phyloP scores from a whole-genome alignment of 2,797 vertebrate genomes.

The Thalassophryne amazonica region DNA sequence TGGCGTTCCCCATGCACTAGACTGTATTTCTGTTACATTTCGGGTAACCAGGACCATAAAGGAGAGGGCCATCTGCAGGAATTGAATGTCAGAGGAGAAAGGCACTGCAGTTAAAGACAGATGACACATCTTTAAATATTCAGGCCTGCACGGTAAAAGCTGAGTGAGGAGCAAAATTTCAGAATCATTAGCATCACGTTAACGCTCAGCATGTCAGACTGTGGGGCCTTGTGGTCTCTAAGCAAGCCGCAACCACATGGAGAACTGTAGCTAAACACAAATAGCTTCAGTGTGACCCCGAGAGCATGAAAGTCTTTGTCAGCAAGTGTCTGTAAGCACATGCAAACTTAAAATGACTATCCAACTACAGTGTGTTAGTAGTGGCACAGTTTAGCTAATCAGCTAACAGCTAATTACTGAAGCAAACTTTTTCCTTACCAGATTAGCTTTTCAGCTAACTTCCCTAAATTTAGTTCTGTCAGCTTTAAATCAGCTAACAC shows the following conservation, averaged over 20 bases:
- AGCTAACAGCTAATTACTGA: too few species aligned
- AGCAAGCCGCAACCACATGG: neutral
- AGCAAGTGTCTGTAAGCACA: too few species aligned
- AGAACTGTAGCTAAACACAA: too few species aligned
- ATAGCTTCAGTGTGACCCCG: too few species aligned
- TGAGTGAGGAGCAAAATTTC: neutral
- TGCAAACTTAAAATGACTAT: too few species aligned
- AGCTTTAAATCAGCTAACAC: too few species aligned
- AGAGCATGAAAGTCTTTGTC: too few species aligned
- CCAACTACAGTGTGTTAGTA: too few species aligned
- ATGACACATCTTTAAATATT: neutral
- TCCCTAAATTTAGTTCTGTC: too few species aligned
- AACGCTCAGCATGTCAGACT: neutral
- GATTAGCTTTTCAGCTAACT: too few species aligned
- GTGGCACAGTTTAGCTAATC: too few species aligned
- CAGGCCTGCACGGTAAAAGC: neutral
- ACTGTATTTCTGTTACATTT: slow-evolving; percentile 31
- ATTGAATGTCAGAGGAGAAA: slow-evolving; percentile 8
- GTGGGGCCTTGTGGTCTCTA: neutral
- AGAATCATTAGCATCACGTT: neutral
- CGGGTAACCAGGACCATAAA: slow-evolving; percentile 17
- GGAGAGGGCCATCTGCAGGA: slow-evolving; percentile 8
- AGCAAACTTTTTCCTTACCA: too few species aligned
- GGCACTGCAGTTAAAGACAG: slow-evolving; percentile 2
- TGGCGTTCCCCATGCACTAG: neutral